Evolutionary conservation across 2,888 invertebrate genomes (phyloP).

Genomic region (Ochropleura plecta): DNA sequence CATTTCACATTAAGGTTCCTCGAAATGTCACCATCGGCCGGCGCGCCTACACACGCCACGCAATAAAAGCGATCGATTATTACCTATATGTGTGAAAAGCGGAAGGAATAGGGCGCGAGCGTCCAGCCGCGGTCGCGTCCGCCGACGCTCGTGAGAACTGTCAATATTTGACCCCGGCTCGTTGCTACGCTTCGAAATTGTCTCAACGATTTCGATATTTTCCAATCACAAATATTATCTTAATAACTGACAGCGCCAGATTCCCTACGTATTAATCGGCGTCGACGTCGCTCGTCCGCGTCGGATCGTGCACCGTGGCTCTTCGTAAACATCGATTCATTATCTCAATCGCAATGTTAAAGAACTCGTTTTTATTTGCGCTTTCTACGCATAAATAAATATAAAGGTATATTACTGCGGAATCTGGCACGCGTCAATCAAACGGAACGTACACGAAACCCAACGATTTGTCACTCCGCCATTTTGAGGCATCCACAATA

Average conservation of each 20-base stretch:
- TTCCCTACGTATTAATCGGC: constrained; percentile 61
- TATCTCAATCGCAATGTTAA: constrained; percentile 84
- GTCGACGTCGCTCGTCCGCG: constrained; percentile 61
- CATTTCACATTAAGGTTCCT: constrained; percentile 83
- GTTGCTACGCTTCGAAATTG: constrained; percentile 87
- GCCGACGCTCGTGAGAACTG: constrained; percentile 88
- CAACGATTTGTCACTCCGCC: constrained; percentile 89
- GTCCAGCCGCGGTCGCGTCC: constrained; percentile 83
- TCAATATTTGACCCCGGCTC: constrained; percentile 87
- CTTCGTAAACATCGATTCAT: constrained; percentile 83
- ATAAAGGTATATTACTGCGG: constrained; percentile 85
- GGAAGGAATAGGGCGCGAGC: constrained; percentile 84
- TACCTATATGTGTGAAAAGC: constrained; percentile 90
- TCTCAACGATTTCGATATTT: constrained; percentile 89
- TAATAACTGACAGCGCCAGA: constrained; percentile 73
- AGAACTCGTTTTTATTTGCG: constrained; percentile 88
- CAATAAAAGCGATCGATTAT: constrained; percentile 90
- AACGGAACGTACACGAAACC: constrained; percentile 85
- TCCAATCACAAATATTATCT: constrained; percentile 85
- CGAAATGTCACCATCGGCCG: constrained; percentile 83
- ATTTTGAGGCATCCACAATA: constrained; percentile 87
- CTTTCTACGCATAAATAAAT: constrained; percentile 90
- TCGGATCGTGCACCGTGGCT: constrained; percentile 73
- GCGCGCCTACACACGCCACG: constrained; percentile 83
- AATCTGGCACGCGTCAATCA: constrained; percentile 90